A percentile compares a stretch with the other conserved stretches of the same genome.
These are phyloP conservation scores for Ahaetulla prasina DNA, from an alignment of 2,113 vertebrate species.

Conservation along the genomic window DNA sequence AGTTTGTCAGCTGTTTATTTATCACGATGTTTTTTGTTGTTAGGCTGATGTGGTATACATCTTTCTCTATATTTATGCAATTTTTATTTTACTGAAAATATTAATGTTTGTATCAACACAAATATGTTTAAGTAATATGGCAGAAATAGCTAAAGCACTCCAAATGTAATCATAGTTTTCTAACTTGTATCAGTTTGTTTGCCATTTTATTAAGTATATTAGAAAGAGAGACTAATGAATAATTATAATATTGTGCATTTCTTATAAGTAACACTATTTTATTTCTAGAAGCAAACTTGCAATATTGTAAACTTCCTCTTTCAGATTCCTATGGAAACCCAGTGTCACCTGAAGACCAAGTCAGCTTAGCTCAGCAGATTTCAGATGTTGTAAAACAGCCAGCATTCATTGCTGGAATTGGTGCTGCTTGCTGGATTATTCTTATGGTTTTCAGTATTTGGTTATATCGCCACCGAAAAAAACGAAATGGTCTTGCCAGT, in stretches of 20 bases:
- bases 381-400: slow-evolving; percentile 96
- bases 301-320: slow-evolving; percentile 12
- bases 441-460: slow-evolving; percentile 98
- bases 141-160: not conserved
- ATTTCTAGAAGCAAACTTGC: not conserved
- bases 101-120: not conserved
- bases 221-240: not conserved
- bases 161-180: not conserved
- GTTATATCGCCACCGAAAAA: slow-evolving; percentile 94
- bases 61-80: not conserved
- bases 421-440: slow-evolving; percentile 96
- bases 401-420: slow-evolving; percentile 95
- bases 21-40: not conserved
- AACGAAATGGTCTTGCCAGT: slow-evolving; percentile 87
- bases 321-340: slow-evolving; percentile 89
- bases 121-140: not conserved
- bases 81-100: not conserved
- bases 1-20: not conserved
- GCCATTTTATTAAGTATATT: not conserved
- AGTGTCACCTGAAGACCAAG: slow-evolving; percentile 76
- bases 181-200: not conserved
- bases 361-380: slow-evolving; percentile 94
- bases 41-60: not conserved
- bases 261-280: not conserved
- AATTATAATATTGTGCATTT: not conserved